Percentiles rank a stretch among this genome's conserved stretches.
Evolutionary conservation across 2,888 invertebrate genomes (phyloP).

Genomic region (Melanostoma scalare): DNA sequence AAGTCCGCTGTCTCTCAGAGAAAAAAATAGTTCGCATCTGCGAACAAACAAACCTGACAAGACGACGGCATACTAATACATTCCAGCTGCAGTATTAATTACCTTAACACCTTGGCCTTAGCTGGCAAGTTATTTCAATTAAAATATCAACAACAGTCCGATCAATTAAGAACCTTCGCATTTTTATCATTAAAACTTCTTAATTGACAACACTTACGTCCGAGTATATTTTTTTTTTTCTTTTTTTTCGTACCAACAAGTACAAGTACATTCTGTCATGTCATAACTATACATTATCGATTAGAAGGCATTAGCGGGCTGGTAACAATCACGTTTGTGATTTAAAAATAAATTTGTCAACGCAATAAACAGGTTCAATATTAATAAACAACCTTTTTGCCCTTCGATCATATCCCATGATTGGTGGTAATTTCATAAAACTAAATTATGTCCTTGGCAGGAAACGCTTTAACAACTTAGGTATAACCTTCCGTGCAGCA

Average conservation of each 20-base stretch:
- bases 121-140: not conserved
- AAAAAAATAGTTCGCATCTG: too few relatives aligned
- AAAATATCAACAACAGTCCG: conserved; percentile 15
- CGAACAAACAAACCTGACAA: not conserved
- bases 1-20: too few relatives aligned
- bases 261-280: conserved; percentile 3
- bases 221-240: not conserved
- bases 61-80: not conserved
- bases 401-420: conserved; percentile 34
- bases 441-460: conserved; percentile 38
- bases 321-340: conserved; percentile 38
- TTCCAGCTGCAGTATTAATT: not conserved
- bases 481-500: conserved; percentile 8
- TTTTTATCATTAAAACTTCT: conserved; percentile 22
- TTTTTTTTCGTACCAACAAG: conserved; percentile 21
- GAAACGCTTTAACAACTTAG: conserved; percentile 5
- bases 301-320: not conserved
- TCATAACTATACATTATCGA: conserved; percentile 42
- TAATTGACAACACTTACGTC: conserved; percentile 22
- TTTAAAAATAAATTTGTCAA: conserved; percentile 33
- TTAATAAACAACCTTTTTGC: conserved; percentile 25
- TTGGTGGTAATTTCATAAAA: conserved; percentile 27
- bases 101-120: conserved; percentile 2
- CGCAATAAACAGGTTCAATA: conserved; percentile 28
- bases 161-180: conserved; percentile 24